Conservation (phyloP, 53 echinoderm and acorn worm species). For the Echinometra lucunter region DNA sequence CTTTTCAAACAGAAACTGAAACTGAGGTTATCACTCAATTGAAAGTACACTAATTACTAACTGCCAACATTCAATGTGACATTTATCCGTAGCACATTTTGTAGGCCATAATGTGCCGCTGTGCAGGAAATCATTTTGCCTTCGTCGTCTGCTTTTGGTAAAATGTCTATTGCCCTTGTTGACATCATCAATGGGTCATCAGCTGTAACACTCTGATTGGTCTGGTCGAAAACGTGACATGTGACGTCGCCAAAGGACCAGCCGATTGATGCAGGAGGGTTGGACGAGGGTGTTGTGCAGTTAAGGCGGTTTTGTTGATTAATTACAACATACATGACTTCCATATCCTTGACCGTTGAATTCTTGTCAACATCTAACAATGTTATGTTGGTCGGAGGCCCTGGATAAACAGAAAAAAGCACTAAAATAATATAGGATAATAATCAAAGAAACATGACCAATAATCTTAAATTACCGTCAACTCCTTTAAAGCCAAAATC, state of each 20-base stretch:
- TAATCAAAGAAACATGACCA: too few relatives aligned
- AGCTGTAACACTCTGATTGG: not conserved
- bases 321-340: not conserved
- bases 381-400: not conserved
- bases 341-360: not conserved
- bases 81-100: not conserved
- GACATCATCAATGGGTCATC: not conserved
- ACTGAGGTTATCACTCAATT: not conserved
- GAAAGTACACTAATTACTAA: not conserved
- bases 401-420: not conserved
- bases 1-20: not conserved
- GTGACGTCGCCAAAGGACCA: not conserved
- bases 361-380: not conserved
- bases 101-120: slow-evolving; percentile 1
- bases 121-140: not conserved
- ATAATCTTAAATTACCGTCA: too few relatives aligned
- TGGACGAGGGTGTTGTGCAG: slow-evolving; percentile 18
- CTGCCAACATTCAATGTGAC: not conserved
- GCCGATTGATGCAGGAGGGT: not conserved
- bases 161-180: not conserved
- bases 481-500: too few relatives aligned
- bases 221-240: not conserved
- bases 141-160: not conserved
- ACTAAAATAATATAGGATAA: too few relatives aligned
- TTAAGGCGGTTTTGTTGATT: not conserved